Percentiles rank a stretch among this genome's conserved stretches.
Evolutionary conservation across 2,888 invertebrate species (phyloP).

Genomic region (Stenoptilia bipunctidactyla): DNA sequence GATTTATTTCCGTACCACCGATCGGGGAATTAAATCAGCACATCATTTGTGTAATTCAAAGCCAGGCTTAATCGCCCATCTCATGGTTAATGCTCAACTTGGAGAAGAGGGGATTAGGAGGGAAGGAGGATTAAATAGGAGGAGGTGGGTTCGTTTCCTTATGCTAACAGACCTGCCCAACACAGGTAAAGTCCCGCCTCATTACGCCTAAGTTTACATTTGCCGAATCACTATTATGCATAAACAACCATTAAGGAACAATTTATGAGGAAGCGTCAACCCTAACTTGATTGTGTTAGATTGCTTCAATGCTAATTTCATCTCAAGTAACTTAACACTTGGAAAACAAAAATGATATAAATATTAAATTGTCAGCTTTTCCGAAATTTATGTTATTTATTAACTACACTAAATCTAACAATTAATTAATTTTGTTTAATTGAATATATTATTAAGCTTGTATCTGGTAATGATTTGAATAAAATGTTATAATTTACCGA

Average conservation of each 20-base stretch:
- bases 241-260: neutral
- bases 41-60: slow-evolving; percentile 44
- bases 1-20: too few species aligned
- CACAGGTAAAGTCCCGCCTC: slow-evolving; percentile 53
- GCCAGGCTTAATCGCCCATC: slow-evolving; percentile 51
- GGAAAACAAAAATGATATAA: too few species aligned
- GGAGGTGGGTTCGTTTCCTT: slow-evolving; percentile 19
- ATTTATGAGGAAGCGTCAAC: neutral
- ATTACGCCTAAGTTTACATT: slow-evolving; percentile 47
- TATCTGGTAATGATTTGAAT: too few species aligned
- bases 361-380: too few species aligned
- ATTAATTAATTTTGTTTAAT: too few species aligned
- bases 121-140: slow-evolving; percentile 18
- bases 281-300: too few species aligned
- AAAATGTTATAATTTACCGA: too few species aligned
- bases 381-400: too few species aligned
- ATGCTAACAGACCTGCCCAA: slow-evolving; percentile 41
- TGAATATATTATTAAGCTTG: too few species aligned
- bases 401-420: too few species aligned
- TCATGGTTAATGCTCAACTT: slow-evolving; percentile 38
- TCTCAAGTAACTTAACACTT: too few species aligned
- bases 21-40: slow-evolving; percentile 28
- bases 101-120: slow-evolving; percentile 19
- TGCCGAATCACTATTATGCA: slow-evolving; percentile 39
- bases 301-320: too few species aligned